Percentiles rank a stretch among this genome's conserved stretches.
phyloP scores from a whole-genome alignment of 2,888 invertebrate genomes.

The Drosophila seclusa region DNA sequence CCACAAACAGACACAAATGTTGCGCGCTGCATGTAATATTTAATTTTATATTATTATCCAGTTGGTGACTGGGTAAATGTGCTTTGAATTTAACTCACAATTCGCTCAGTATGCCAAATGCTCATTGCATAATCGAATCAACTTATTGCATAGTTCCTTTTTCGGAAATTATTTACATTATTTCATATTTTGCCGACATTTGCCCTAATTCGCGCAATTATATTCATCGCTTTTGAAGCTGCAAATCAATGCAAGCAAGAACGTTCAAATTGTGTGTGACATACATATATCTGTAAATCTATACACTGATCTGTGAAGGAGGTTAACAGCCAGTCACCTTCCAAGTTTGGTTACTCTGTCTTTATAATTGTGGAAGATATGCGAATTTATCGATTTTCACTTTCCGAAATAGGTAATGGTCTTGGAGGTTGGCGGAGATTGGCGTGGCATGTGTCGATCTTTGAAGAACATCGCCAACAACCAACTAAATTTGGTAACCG shows the following conservation, averaged over 20 bases:
- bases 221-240: background rate
- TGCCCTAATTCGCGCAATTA: background rate
- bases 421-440: too few species aligned
- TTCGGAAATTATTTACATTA: background rate
- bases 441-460: too few species aligned
- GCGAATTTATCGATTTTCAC: too few species aligned
- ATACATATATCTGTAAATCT: too few species aligned
- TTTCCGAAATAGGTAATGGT: too few species aligned
- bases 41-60: conserved; percentile 31
- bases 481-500: too few species aligned
- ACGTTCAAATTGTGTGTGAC: too few species aligned
- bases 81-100: conserved; percentile 41
- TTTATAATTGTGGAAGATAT: too few species aligned
- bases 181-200: background rate
- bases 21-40: conserved; percentile 1
- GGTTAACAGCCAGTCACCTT: too few species aligned
- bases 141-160: background rate
- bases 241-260: background rate
- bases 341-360: too few species aligned
- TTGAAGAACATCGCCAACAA: too few species aligned
- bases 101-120: conserved; percentile 24
- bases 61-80: conserved; percentile 48
- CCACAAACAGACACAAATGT: conserved; percentile 12
- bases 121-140: conserved; percentile 51
- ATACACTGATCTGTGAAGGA: too few species aligned